phyloP scores from a whole-genome alignment of 1,140 invertebrate species.

The Drosophila mojavensis region DNA sequence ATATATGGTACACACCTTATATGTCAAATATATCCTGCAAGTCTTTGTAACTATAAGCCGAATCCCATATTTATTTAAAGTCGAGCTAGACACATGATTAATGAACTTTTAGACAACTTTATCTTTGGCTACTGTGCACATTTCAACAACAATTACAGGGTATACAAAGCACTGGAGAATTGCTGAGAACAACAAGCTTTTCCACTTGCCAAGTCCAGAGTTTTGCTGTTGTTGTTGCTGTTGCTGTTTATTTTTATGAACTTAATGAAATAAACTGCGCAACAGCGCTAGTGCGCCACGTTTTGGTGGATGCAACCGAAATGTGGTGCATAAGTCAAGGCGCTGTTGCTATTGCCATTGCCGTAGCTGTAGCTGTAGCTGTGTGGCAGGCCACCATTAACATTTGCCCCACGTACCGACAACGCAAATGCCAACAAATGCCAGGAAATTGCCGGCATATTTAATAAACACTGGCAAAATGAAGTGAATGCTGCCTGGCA shows the following conservation, averaged over 20 bases:
- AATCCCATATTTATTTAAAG: too few relatives aligned
- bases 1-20: too few relatives aligned
- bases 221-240: slow-evolving; percentile 1
- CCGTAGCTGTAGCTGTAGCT: neutral
- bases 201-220: slow-evolving; percentile 54
- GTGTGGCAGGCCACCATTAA: slow-evolving; percentile 46
- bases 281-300: slow-evolving; percentile 15
- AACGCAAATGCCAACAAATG: slow-evolving; percentile 49
- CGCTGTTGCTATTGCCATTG: neutral
- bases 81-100: neutral
- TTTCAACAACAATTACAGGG: neutral
- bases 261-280: slow-evolving; percentile 71
- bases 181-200: slow-evolving; percentile 61
- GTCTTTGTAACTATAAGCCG: too few relatives aligned
- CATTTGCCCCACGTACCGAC: slow-evolving; percentile 64
- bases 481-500: slow-evolving; percentile 51
- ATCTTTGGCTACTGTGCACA: neutral
- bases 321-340: slow-evolving; percentile 48
- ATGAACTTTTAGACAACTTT: neutral
- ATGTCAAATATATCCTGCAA: too few relatives aligned
- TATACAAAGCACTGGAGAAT: slow-evolving; percentile 44
- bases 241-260: slow-evolving; percentile 50
- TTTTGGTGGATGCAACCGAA: slow-evolving; percentile 52
- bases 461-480: slow-evolving; percentile 78
- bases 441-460: slow-evolving; percentile 62